phyloP scores from a whole-genome alignment of 2,888 invertebrate species.

The Hirudinaria manillensis region DNA sequence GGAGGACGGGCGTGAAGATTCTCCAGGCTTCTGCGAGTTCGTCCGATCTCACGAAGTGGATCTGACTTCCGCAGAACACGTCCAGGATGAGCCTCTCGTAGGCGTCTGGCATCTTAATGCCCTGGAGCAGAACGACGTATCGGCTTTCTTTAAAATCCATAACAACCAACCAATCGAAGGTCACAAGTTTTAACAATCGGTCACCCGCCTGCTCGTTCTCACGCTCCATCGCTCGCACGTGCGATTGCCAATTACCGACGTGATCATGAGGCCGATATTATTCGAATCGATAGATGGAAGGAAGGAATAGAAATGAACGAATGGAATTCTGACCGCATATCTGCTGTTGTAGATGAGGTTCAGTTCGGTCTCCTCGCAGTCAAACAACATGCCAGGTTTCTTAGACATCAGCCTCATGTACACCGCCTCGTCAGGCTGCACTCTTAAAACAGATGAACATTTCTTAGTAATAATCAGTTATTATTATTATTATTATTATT shows the following conservation, averaged over 20 bases:
- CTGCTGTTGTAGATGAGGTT: slow-evolving; percentile 88
- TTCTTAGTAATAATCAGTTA: too few relatives aligned
- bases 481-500: not conserved
- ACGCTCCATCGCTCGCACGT: not conserved
- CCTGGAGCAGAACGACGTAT: slow-evolving; percentile 41
- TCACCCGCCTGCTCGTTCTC: not conserved
- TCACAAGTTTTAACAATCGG: too few relatives aligned
- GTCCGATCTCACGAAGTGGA: slow-evolving; percentile 96
- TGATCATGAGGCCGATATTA: not conserved
- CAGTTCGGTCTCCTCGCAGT: slow-evolving; percentile 93
- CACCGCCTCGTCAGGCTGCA: slow-evolving; percentile 95
- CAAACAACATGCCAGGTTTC: slow-evolving; percentile 92
- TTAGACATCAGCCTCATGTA: slow-evolving; percentile 98
- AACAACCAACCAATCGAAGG: too few relatives aligned
- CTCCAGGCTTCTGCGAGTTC: slow-evolving; percentile 94
- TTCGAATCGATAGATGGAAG: not conserved
- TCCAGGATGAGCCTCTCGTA: slow-evolving; percentile 94
- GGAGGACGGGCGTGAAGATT: slow-evolving; percentile 84
- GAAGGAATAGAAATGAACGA: not conserved
- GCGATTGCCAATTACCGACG: not conserved
- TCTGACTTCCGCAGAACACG: slow-evolving; percentile 95
- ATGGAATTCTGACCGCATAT: slow-evolving; percentile 70
- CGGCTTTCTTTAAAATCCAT: not conserved
- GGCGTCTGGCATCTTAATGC: slow-evolving; percentile 81
- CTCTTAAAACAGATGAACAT: slow-evolving; percentile 62